These are phyloP conservation scores for Drosophila fungiperda DNA, from an alignment of 2,888 invertebrate species.

Conservation along the genomic window DNA sequence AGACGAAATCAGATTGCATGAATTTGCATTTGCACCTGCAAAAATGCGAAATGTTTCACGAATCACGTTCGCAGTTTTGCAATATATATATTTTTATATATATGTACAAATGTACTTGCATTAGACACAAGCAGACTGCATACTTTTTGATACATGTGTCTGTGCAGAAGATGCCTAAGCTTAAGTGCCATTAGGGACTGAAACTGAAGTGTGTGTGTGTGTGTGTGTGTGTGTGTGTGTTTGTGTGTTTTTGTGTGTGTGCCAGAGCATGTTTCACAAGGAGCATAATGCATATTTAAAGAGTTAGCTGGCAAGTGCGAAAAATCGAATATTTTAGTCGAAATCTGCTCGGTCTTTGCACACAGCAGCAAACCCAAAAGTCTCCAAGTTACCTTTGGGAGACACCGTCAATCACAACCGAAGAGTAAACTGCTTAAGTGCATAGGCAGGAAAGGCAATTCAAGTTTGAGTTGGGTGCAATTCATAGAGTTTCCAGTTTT, in stretches of 20 bases:
- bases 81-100: constrained; percentile 10
- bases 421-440: constrained; percentile 47
- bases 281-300: constrained; percentile 79
- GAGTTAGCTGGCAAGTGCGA: constrained; percentile 77
- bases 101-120: constrained; percentile 17
- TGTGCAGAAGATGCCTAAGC: constrained; percentile 66
- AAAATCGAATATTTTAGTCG: constrained; percentile 75
- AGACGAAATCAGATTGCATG: constrained; percentile 67
- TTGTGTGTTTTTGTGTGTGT: constrained; percentile 17
- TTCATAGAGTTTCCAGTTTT: not conserved
- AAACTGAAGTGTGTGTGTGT: constrained; percentile 31
- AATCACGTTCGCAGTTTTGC: constrained; percentile 63
- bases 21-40: constrained; percentile 76
- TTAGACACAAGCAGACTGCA: constrained; percentile 19
- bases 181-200: constrained; percentile 77
- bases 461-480: not conserved
- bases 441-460: constrained; percentile 11
- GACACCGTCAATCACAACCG: constrained; percentile 29
- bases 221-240: constrained; percentile 10
- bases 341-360: constrained; percentile 9
- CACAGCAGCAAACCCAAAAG: constrained; percentile 29
- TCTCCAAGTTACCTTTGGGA: constrained; percentile 53
- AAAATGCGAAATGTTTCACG: constrained; percentile 67
- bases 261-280: constrained; percentile 60
- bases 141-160: constrained; percentile 7